A percentile compares a stretch with the other conserved stretches of the same genome.
phyloP scores from a whole-genome alignment of 2,888 invertebrate species.

The Erebia palarica region DNA sequence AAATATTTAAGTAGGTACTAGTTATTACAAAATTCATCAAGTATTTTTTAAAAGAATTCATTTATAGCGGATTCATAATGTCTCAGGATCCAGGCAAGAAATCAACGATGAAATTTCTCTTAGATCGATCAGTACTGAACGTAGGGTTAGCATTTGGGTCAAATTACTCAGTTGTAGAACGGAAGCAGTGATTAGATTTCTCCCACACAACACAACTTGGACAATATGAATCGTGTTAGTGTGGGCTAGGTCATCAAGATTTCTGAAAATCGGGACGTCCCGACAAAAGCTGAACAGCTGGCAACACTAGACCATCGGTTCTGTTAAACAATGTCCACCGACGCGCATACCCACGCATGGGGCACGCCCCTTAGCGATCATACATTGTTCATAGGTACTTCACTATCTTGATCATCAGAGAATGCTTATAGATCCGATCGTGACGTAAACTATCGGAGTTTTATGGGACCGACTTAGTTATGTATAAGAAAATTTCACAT shows the following conservation, averaged over 20 bases:
- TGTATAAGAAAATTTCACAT: slow-evolving; percentile 34
- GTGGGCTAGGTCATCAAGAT: slow-evolving; percentile 23
- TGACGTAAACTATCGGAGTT: slow-evolving; percentile 38
- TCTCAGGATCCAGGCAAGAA: too few species aligned
- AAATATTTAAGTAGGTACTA: too few species aligned
- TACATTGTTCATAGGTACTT: slow-evolving; percentile 56
- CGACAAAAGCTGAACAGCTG: slow-evolving; percentile 14
- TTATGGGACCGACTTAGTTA: slow-evolving; percentile 30
- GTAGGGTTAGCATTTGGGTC: background rate
- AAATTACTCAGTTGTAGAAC: background rate
- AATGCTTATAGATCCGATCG: slow-evolving; percentile 46
- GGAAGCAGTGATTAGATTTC: background rate
- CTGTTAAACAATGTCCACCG: slow-evolving; percentile 76
- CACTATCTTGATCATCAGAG: slow-evolving; percentile 61
- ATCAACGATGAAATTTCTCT: too few species aligned
- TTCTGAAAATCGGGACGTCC: slow-evolving; percentile 20
- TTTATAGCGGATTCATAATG: too few species aligned
- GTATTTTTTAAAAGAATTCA: too few species aligned
- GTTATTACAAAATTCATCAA: too few species aligned
- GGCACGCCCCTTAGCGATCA: slow-evolving; percentile 63
- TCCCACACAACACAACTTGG: background rate
- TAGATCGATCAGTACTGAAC: too few species aligned
- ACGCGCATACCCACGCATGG: slow-evolving; percentile 69
- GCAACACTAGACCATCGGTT: slow-evolving; percentile 53
- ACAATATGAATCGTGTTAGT: slow-evolving; percentile 9